Evolutionary conservation across 2,888 invertebrate genomes (phyloP).

Genomic region (Dilophus febrilis): DNA sequence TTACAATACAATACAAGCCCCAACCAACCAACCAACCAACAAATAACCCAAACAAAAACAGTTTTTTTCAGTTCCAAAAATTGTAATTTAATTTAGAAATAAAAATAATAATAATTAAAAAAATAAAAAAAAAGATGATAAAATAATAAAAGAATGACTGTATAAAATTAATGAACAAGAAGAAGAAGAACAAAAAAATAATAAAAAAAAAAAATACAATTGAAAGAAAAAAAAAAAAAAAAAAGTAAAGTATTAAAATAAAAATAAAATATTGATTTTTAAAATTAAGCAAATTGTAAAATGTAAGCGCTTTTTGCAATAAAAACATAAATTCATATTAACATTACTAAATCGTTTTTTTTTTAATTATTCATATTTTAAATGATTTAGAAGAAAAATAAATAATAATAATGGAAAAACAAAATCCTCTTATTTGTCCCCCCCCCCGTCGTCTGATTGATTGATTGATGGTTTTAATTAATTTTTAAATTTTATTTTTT

Average conservation of each 20-base stretch:
- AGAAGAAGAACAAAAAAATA: not conserved
- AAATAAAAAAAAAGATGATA: too few species aligned
- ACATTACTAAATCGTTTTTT: conserved; percentile 5
- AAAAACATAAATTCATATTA: conserved; percentile 14
- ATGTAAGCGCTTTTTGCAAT: conserved; percentile 30
- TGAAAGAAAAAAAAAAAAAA: not conserved
- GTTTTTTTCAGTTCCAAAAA: not conserved
- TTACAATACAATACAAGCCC: too few species aligned
- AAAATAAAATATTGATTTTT: too few species aligned
- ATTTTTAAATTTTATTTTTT: not conserved
- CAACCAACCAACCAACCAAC: too few species aligned
- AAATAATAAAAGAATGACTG: not conserved
- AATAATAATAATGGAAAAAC: not conserved
- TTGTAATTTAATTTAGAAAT: not conserved
- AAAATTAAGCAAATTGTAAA: conserved; percentile 4
- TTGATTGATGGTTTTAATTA: conserved; percentile 1
- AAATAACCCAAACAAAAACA: too few species aligned
- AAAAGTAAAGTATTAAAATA: too few species aligned
- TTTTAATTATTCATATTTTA: not conserved
- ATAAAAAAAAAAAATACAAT: too few species aligned
- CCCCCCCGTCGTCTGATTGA: too few species aligned
- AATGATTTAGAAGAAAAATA: not conserved
- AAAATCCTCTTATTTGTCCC: conserved; percentile 1
- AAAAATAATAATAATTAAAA: not conserved
- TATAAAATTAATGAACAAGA: not conserved